These are phyloP conservation scores for Thyatira batis DNA, from an alignment of 2,888 invertebrate species.

Conservation along the genomic window DNA sequence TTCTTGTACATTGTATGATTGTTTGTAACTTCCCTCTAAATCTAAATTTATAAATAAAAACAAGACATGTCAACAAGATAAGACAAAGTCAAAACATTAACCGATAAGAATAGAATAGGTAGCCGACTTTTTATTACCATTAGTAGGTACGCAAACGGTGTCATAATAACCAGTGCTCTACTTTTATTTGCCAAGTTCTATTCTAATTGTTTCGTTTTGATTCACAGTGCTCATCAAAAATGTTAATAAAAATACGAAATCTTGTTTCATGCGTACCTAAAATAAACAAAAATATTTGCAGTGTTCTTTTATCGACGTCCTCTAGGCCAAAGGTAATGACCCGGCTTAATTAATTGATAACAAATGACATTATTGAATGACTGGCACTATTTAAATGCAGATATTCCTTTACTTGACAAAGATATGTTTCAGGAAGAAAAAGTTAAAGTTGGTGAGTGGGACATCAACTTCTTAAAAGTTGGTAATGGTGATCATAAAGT, in stretches of 20 bases:
- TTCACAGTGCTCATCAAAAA: conserved; percentile 8
- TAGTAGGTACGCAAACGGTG: no score
- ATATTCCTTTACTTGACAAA: not conserved
- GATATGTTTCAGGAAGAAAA: conserved; percentile 81
- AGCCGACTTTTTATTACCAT: no score
- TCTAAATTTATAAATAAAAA: no score
- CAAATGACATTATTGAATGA: not conserved
- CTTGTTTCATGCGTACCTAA: conserved; percentile 18
- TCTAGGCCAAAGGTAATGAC: conserved; percentile 35
- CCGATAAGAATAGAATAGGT: no score
- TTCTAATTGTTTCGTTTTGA: not conserved
- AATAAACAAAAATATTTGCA: conserved; percentile 24
- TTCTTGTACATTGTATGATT: no score
- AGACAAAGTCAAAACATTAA: no score
- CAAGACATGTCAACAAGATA: no score
- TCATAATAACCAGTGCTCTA: no score
- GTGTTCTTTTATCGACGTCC: conserved; percentile 33
- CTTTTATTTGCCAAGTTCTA: conserved; percentile 9
- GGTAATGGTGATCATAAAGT: conserved; percentile 84
- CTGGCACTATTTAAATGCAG: not conserved
- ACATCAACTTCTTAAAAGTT: conserved; percentile 81
- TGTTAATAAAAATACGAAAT: conserved; percentile 31
- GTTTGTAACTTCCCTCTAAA: no score
- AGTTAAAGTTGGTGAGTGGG: conserved; percentile 82
- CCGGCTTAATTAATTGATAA: not conserved